A percentile compares a stretch with the other conserved stretches of the same genome.
phyloP scores from a whole-genome alignment of 2,888 invertebrate genomes.

The Pandemis cinnamomeana region DNA sequence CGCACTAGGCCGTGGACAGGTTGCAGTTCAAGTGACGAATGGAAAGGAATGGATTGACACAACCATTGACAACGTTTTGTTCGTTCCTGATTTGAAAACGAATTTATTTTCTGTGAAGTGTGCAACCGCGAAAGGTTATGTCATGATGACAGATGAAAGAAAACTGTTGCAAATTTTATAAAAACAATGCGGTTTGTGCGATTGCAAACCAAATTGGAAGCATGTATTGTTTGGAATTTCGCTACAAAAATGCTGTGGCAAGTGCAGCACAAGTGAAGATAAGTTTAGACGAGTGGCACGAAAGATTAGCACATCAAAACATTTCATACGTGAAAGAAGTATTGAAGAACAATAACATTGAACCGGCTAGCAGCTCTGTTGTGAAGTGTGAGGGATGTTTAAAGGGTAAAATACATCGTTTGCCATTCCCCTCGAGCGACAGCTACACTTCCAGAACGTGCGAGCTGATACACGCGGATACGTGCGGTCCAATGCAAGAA shows the following conservation, averaged over 20 bases:
- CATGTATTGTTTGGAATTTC: too few species aligned
- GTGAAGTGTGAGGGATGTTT: constrained; percentile 46
- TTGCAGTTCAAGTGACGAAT: constrained; percentile 45
- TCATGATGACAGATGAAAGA: constrained; percentile 45
- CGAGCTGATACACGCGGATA: constrained; percentile 48
- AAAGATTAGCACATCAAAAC: constrained; percentile 42
- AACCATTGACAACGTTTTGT: constrained; percentile 47
- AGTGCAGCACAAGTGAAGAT: background rate
- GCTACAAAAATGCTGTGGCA: background rate
- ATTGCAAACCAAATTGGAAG: constrained; percentile 12
- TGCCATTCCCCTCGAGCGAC: constrained; percentile 46
- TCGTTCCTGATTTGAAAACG: constrained; percentile 46
- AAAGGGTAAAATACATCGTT: constrained; percentile 45
- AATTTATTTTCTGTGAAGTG: constrained; percentile 47
- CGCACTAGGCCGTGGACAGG: constrained; percentile 44
- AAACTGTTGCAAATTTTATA: constrained; percentile 30
- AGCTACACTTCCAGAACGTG: constrained; percentile 39
- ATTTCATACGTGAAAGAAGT: constrained; percentile 32
- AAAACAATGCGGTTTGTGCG: constrained; percentile 10
- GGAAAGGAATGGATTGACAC: constrained; percentile 48
- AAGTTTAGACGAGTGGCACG: constrained; percentile 42
- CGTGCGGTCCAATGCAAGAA: constrained; percentile 48
- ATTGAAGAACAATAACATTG: constrained; percentile 44
- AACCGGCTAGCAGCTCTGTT: constrained; percentile 22
- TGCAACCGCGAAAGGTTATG: constrained; percentile 46